Conservation (phyloP, 2,113 vertebrate species). For the Oryctolagus cuniculus region mOryCun1.1 NC_091432.1:221003001-221003500, state of each 20-base stretch:
- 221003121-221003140: conserved; percentile 53
- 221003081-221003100: neutral
- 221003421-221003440: neutral
- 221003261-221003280: conserved; percentile 83
- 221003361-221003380: neutral
- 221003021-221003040: neutral
- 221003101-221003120: neutral
- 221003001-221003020: neutral
- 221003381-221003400: neutral
- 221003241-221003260: conserved; percentile 80
- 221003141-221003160: conserved; percentile 71
- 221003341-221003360: neutral
- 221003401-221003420: neutral
- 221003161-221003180: conserved; percentile 81
- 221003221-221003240: conserved; percentile 84
- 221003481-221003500: neutral
- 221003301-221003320: conserved; percentile 75
- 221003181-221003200: conserved; percentile 83
- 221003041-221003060: neutral
- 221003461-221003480: neutral
- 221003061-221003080: neutral
- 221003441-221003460: neutral
- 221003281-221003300: conserved; percentile 60
- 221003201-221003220: conserved; percentile 85
- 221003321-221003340: neutral